Evolutionary conservation across 2,797 vertebrate genomes (phyloP), one percentile per base, ranked within the genome.

Genomic region (Trachops cirrhosus): DNA sequence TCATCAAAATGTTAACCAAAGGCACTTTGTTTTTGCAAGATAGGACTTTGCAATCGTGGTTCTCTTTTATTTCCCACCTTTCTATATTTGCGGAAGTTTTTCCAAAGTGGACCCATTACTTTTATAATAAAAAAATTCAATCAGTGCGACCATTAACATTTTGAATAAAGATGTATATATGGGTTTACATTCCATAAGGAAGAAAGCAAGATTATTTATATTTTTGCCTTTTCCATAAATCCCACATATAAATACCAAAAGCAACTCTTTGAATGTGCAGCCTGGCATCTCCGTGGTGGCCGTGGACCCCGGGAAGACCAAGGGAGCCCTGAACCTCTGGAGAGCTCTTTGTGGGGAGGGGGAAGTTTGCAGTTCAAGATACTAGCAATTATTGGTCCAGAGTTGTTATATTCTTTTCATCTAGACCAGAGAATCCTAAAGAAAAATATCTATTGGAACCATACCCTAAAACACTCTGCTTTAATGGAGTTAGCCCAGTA

Each of bases 301-400:
- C 0, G 24, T 10, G 24, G 41, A n/a, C 15, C 12, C 0, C 4
- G 8, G 14, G 11, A 34, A 5, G 16, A 12, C 5, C 10, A 3
- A 52, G 32, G 11, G 29, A 8, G 24, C 32, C 18, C 50, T 37
- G 14, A 54, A 14, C 48, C 34, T 26, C 21, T 1, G 9, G 19
- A 19, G 22, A 54, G 15, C 3, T 8, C 14, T 11, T 34, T 79
- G 9, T 29, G 67, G n/a, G 62, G 34, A 48, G 37, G 3, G 34
- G n/a, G 1, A 21, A 6, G 14, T 22, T 39, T 39, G 0, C 22
- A 18, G 2, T 24, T 29, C 21, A 52, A 48, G 26, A 26, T 41
- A 24, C 41, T 79, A 59, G 37, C 14, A 73, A 5, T 14, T 15
- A 77, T 41, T 21, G 26, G 48, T 15, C 7, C 19, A 44, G 46